Conservation (phyloP, 2,888 invertebrate species). For the Acleris laterana region DNA sequence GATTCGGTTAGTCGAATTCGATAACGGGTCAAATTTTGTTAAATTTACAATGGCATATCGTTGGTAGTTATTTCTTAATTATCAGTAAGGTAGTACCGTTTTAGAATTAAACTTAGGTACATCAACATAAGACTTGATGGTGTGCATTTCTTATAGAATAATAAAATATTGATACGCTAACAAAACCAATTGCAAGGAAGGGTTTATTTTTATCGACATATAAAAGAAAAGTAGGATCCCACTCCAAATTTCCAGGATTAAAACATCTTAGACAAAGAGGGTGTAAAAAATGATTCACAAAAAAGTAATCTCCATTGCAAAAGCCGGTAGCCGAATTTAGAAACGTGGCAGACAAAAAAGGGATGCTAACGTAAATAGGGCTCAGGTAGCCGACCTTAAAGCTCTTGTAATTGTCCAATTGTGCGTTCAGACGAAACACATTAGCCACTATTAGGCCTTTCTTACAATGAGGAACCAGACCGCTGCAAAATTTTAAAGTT, state of each 20-base stretch:
- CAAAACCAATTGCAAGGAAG: no score
- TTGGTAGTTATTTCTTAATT: no score
- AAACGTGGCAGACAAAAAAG: constrained; percentile 53
- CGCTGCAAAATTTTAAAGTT: constrained; percentile 4
- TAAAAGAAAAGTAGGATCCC: not conserved
- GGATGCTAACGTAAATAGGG: constrained; percentile 47
- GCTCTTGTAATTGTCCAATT: constrained; percentile 55
- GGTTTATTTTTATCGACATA: not conserved
- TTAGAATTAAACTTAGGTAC: no score
- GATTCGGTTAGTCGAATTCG: not conserved
- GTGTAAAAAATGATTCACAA: not conserved
- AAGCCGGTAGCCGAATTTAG: constrained; percentile 20
- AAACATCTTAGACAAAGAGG: not conserved
- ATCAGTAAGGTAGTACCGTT: no score
- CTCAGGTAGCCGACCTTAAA: constrained; percentile 59
- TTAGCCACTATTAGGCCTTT: constrained; percentile 49
- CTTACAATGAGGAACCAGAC: constrained; percentile 7
- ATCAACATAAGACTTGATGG: no score
- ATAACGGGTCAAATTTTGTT: not conserved
- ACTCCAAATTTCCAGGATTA: constrained; percentile 1
- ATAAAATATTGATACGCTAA: no score
- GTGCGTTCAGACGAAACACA: constrained; percentile 58
- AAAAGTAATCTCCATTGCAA: constrained; percentile 6
- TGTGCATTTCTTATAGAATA: no score
- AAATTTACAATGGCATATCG: no score